Conservation (phyloP, 2,113 vertebrate species). For the Hylia prasina region DNA sequence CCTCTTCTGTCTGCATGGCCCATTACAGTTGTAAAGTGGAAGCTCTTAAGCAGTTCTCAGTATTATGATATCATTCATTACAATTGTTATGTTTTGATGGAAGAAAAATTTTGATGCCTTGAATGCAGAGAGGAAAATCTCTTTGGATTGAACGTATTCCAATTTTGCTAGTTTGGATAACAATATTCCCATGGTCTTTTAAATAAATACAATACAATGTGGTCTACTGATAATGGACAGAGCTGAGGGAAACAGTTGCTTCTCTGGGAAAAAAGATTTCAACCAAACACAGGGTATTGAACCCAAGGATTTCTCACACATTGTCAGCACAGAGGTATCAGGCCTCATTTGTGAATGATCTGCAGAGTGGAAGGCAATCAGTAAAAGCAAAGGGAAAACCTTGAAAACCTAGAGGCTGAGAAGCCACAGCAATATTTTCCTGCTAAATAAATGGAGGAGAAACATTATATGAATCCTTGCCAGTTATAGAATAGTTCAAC, state of each 20-base stretch:
- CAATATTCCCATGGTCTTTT: slow-evolving; percentile 15
- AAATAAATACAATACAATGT: slow-evolving; percentile 25
- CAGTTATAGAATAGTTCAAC: neutral
- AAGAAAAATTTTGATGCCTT: slow-evolving; percentile 65
- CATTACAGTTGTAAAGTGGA: slow-evolving; percentile 69
- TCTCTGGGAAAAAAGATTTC: slow-evolving; percentile 25
- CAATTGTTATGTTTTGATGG: slow-evolving; percentile 68
- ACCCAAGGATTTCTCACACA: neutral
- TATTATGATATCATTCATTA: slow-evolving; percentile 72
- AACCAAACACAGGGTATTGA: neutral
- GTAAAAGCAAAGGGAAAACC: neutral
- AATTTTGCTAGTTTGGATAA: slow-evolving; percentile 43
- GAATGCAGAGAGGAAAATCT: slow-evolving; percentile 19
- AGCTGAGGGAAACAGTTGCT: neutral
- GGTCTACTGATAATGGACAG: slow-evolving; percentile 16
- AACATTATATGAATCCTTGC: neutral
- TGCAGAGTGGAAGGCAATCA: neutral
- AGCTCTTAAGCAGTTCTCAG: slow-evolving; percentile 69
- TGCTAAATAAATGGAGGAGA: neutral
- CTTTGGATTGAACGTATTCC: neutral
- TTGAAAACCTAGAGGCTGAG: neutral
- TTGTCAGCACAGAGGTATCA: neutral
- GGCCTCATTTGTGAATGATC: neutral
- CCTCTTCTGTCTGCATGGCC: slow-evolving; percentile 54
- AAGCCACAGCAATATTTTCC: neutral